Evolutionary conservation across 2,888 invertebrate genomes (phyloP), one percentile per base, ranked within the genome.

Genomic region (Lutraria lutraria): DNA sequence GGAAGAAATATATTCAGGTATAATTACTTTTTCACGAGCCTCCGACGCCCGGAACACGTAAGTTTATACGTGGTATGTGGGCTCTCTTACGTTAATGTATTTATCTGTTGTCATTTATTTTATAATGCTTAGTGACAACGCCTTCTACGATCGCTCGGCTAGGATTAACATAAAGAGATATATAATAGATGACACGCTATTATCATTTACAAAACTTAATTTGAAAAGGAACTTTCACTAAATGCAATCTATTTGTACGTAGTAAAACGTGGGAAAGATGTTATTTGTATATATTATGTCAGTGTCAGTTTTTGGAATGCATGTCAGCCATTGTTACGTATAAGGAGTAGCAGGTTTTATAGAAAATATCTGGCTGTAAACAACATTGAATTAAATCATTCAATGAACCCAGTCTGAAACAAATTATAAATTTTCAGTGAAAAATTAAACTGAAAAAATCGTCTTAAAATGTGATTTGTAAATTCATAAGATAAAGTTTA

Each of bases 91-190:
- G 21, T 52, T 68, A 31, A 52, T 43, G 63, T 60, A 83, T 83
- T 83, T 83, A 83, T 68, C 83, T 68, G 21, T 10, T 83, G 83
- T 34, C 63, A 83, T 83, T 83, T 68, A 83, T 83, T 68, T 68
- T 52, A 15, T 34, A 34, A 83, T 60, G 83, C 83, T 68, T 25
- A n/a, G 83, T 83, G 83, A 83, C 83, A 83, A 68, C 83, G 83
- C 83, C 83, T 83, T 83, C n/a, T 63, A 52, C 68, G 83, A 43
- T 83, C 52, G 68, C 83, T 68, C n/a, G n/a, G n/a, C 34, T 43
- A 52, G 34, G 83, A 83, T 60, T 76, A 76, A 76, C 76, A 76
- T 76, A 76, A 76, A 76, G 76, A 16, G 31, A 31, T 76, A 34
- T 76, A 76, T 34, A 76, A 76, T 76, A 25, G 76, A 76, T 76